Base-by-base conservation (phyloP, 2,113 vertebrate genomes). In the Pterophyllum scalare region DNA sequence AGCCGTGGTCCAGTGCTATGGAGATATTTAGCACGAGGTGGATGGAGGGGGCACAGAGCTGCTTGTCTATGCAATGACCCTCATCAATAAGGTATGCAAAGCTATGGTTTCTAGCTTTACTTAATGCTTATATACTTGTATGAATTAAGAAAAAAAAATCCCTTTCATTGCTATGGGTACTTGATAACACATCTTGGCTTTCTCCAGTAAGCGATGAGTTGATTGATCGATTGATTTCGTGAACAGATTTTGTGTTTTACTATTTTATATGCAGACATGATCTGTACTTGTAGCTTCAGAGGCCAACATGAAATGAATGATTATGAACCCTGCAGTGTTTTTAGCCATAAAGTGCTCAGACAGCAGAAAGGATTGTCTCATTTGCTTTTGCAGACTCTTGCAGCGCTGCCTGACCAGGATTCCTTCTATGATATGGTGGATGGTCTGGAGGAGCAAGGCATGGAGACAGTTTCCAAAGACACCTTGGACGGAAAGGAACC, bases 381-480 rank as follows among this genome's bases (percentile, higher is more conserved):
- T 43, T 56, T 43, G 22, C 46, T 26, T 77, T 49, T 75, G 35
- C 91, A 99, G 98, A 98, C 96, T 0, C 93, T 98, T 87, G 96
- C 96, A 2, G 96, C 96, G 5, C 90, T 99, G 91, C 97, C 98
- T 38, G 98, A 99, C 90, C 98, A 99, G 93, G 98, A 99, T 88
- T 96, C 97, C 3, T 99, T 98, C 95, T 99, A 99, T 12, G 97
- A 99, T 0, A 95, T 97, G 94, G 97, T 98, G 90, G 98, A 99
- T 87, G 95, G 95, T 90, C 95, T 99, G 91, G 98, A 99, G 95
- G 98, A 99, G 79, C 96, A 98, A 75, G 97, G 96, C 84, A 98
- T 99, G 14, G 97, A 98, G 61, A 91, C 94, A 0, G 95, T 99
- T 92, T 96, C 97, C 96, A 96, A 89, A 95, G 97, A 81, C 97